Evolutionary conservation across 2,113 vertebrate genomes (phyloP).

Genomic region (Onychostoma macrolepis): DNA sequence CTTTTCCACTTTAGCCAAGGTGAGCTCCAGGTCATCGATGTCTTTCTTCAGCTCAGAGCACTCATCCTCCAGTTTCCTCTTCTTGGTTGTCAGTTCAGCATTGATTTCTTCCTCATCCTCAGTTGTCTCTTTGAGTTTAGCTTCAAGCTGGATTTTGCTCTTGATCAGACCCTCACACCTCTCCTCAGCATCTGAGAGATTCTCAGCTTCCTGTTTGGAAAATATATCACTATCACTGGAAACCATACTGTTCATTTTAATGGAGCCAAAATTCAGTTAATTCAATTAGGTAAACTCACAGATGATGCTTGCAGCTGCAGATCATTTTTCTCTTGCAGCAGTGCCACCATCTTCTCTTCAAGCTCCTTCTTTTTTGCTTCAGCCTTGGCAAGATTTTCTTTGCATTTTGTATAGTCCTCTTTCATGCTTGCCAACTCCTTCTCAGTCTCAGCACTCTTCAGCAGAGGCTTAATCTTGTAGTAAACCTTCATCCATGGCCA

Average conservation of each 20-base stretch:
- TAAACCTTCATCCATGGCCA: conserved; percentile 62
- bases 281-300: conserved; percentile 73
- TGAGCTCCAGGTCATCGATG: conserved; percentile 44
- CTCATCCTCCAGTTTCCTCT: no score
- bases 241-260: neutral
- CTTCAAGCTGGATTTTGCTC: conserved; percentile 62
- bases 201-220: conserved; percentile 68
- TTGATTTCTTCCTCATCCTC: conserved; percentile 81
- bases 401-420: conserved; percentile 53
- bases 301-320: conserved; percentile 54
- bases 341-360: conserved; percentile 54
- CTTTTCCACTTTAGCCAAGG: conserved; percentile 51
- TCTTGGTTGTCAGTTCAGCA: conserved; percentile 76
- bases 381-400: conserved; percentile 43
- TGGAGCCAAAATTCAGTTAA: neutral
- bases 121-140: conserved; percentile 60
- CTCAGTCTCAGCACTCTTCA: conserved; percentile 60
- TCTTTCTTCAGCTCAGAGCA: conserved; percentile 66
- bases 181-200: conserved; percentile 62
- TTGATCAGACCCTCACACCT: conserved; percentile 62
- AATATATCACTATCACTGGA: rapidly evolving
- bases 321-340: conserved; percentile 57
- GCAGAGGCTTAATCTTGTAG: conserved; percentile 60
- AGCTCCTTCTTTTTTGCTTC: conserved; percentile 55
- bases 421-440: conserved; percentile 53